A percentile compares a stretch with the other conserved stretches of the same genome.
These are phyloP conservation scores for Zapornia atra DNA, from an alignment of 2,113 vertebrate genomes.

Conservation along the genomic window DNA sequence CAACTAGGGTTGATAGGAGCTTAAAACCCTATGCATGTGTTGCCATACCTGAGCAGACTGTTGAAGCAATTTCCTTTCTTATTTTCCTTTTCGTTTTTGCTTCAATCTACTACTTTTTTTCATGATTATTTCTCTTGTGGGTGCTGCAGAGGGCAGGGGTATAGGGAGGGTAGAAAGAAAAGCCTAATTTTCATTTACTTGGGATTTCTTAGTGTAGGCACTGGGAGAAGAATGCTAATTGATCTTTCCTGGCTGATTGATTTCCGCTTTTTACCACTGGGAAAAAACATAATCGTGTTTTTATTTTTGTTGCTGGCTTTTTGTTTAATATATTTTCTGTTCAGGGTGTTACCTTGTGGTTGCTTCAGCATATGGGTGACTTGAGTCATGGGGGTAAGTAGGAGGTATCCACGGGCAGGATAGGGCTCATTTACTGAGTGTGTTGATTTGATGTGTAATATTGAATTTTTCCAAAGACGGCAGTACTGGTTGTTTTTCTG, in stretches of 20 bases:
- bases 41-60: background rate
- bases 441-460: background rate
- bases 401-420: background rate
- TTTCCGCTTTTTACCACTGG: background rate
- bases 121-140: background rate
- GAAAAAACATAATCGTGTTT: background rate
- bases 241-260: background rate
- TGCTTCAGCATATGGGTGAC: background rate
- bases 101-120: background rate
- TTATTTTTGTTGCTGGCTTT: background rate
- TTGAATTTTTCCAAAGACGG: background rate
- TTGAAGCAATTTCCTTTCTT: background rate
- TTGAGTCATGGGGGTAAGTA: conserved; percentile 21
- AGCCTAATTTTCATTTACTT: background rate
- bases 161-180: background rate
- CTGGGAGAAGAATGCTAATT: background rate
- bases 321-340: background rate
- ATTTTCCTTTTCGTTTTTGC: background rate
- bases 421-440: background rate
- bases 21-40: background rate
- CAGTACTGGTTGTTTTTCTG: background rate
- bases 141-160: background rate
- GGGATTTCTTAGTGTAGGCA: background rate
- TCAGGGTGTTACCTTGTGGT: conserved; percentile 18
- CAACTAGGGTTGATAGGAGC: background rate